Base-by-base conservation (phyloP, 2,113 vertebrate genomes). In the Grallaria varia region DNA sequence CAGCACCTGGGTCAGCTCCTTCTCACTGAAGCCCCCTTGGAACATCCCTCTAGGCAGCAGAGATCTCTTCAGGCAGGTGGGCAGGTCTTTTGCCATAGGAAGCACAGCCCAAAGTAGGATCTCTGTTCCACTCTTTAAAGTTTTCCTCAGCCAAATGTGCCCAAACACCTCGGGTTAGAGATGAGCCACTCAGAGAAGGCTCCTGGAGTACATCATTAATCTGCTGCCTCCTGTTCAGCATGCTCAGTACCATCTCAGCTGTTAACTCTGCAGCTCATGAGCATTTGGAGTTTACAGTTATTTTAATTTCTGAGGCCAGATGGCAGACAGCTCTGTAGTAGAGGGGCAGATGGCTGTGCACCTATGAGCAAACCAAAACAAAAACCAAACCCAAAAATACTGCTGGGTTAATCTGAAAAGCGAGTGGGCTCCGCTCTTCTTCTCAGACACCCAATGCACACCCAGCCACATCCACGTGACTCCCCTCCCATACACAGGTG, bases 301-400 rank as follows among this genome's bases (percentile, higher is more conserved):
- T 94, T 94, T 96, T 97, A 73, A 89, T 93, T 95, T 84, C 75
- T 1, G 2, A 80, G 94, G 95, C 91, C 96, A 97, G 96, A 96
- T 96, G 96, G 96, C 90, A 96, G 94, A 89, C 78, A 94, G 91
- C 62, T 60, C 94, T 82, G 74, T 72, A 89, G 94, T 69, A 85
- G 84, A 94, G 67, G 95, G 94, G 95, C 95, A 95, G 93, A 96
- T 95, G 95, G 96, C 66, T 85, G 67, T 90, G 81, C 91, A 96
- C 94, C 89, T 93, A 77, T 79, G 82, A 94, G 82, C 58, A 91
- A 84, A 84, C 31, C 56, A 92, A 93, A 90, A 10, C 56, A 27
- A 66, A 73, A 60, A 6, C 16, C 52, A 33, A n/a, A 39, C 25
- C 44, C 39, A 24, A 9, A 27, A 68, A 82, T 47, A 12, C 24